These are phyloP conservation scores for Orchesella flavescens DNA, from an alignment of 2,888 invertebrate species.

Conservation along the genomic window DNA sequence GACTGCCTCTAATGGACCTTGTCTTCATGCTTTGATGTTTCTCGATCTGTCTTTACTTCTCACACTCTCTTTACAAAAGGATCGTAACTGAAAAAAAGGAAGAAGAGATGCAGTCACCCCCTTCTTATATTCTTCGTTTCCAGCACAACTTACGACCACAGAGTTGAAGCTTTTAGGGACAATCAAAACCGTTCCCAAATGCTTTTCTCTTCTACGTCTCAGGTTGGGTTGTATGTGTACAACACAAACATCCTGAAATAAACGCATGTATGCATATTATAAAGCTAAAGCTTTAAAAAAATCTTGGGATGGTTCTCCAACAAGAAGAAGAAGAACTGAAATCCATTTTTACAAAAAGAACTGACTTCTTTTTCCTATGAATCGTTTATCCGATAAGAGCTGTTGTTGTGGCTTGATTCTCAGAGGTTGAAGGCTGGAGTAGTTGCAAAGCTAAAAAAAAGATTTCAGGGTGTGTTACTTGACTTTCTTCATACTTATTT, in stretches of 20 bases:
- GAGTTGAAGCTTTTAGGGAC: constrained; percentile 57
- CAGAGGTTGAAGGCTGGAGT: constrained; percentile 16
- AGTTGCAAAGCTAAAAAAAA: neutral
- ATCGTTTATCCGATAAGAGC: constrained; percentile 58
- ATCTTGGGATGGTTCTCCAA: constrained; percentile 38
- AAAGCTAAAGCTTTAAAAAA: constrained; percentile 28
- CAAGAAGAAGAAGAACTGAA: constrained; percentile 40
- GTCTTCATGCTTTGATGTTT: constrained; percentile 71
- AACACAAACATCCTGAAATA: constrained; percentile 16
- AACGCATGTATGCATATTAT: constrained; percentile 20
- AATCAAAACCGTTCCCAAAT: constrained; percentile 63
- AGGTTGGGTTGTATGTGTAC: constrained; percentile 46
- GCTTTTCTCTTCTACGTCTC: constrained; percentile 46
- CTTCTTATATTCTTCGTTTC: constrained; percentile 53
- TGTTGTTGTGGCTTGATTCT: too few relatives aligned
- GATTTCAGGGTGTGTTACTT: constrained; percentile 53
- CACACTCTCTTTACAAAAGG: constrained; percentile 62
- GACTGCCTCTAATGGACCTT: constrained; percentile 71
- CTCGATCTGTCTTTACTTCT: constrained; percentile 70
- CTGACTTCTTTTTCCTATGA: constrained; percentile 57
- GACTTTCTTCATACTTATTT: constrained; percentile 47
- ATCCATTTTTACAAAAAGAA: constrained; percentile 55
- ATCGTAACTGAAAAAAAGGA: constrained; percentile 52
- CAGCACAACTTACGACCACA: constrained; percentile 54
- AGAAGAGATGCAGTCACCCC: constrained; percentile 60